A percentile compares a stretch with the other conserved stretches of the same genome.
phyloP scores from a whole-genome alignment of 53 echinoderm and acorn worm genomes.

The Patiria pectinifera region DNA sequence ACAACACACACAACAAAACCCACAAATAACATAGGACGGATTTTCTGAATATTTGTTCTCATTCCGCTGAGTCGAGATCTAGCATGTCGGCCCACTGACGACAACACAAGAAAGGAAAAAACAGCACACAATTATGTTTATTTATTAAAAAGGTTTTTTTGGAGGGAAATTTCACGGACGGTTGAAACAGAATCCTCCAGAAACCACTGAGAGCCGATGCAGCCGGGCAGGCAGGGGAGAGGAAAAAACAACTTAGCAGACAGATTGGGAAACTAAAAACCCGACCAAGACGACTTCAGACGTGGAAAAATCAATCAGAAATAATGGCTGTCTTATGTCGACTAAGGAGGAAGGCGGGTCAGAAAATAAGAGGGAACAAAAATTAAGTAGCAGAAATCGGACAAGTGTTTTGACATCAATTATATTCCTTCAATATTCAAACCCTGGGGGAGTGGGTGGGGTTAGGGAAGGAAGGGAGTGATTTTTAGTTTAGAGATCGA shows the following conservation, averaged over 20 bases:
- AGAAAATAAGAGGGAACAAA: neutral
- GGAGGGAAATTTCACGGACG: constrained; percentile 27
- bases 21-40: neutral
- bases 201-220: constrained; percentile 17
- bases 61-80: neutral
- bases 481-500: neutral
- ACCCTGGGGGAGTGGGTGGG: neutral
- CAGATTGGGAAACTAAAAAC: neutral
- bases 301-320: constrained; percentile 38
- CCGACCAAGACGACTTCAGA: constrained; percentile 19
- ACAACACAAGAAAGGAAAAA: neutral
- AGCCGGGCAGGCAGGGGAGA: constrained; percentile 8
- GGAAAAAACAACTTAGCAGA: constrained; percentile 28
- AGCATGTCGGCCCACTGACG: neutral
- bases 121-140: neutral
- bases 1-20: neutral
- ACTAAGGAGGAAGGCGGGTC: neutral
- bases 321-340: neutral
- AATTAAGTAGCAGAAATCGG: neutral
- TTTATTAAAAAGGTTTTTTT: constrained; percentile 1
- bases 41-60: neutral
- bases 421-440: neutral
- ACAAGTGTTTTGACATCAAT: constrained; percentile 5
- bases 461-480: neutral
- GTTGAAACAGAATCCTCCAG: constrained; percentile 28